Evolutionary conservation across 2,888 invertebrate genomes (phyloP), one percentile per base, ranked within the genome.

Genomic region (Leucania comma): DNA sequence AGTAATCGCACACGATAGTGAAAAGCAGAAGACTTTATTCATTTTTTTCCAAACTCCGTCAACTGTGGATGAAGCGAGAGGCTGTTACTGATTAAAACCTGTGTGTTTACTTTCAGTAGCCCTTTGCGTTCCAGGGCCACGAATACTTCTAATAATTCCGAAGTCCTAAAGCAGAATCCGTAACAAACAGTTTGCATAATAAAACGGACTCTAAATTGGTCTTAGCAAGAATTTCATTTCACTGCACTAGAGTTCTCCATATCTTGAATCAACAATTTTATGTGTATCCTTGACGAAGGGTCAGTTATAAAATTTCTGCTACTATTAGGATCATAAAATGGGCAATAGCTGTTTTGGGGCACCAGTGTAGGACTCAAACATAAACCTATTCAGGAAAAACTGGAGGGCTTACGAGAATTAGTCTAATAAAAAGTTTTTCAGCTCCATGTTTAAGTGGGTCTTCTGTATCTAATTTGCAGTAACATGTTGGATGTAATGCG

Each of bases 401-500:
- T 58, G 5, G 8, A 6, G 24, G 0, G 17, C 24, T 51, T 1
- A 22, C 17, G 17, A 20, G 17, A 26, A 14, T 20, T 17, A 42
- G 46, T 10, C 42, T 2, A 12, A 12, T 14, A 17, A 38, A 12
- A 53, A 14, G 3, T 14, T 5, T 68, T 14, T 50, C 8, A 8
- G 17, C 51, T 51, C n/a, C 12, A 22, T 54, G 17, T 42, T 14
- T n/a, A 0, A 24, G 20, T 58, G 26, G 48, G 14, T 60, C 61
- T 80, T 74, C 38, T 75, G 75, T 22, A 26, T 3, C 8, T 9
- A 42, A 12, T 80, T 75, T 22, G 12, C 32, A 24, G 12, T 73
- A 48, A 48, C 10, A 42, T 72, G 50, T 80, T 80, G 35, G n/a
- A 50, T 81, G 62, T 63, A 60, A 81, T 78, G 65, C 78, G 65